These are phyloP conservation scores for Apotomis turbidana DNA, from an alignment of 2,888 invertebrate genomes.

Conservation along the genomic window DNA sequence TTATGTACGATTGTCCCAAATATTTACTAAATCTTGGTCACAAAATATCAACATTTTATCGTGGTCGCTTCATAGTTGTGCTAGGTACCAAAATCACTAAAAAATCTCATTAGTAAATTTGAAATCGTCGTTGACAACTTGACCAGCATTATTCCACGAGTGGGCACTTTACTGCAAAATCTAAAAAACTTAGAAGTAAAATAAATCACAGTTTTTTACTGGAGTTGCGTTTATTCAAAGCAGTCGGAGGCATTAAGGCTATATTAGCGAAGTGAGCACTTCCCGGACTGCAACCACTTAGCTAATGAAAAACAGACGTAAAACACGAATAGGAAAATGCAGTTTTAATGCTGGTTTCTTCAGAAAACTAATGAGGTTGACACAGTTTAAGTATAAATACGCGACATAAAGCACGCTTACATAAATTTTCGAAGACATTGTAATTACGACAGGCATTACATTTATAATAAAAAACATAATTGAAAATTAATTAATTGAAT, in stretches of 20 bases:
- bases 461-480: too few species aligned
- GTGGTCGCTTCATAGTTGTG: too few species aligned
- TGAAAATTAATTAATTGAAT: too few species aligned
- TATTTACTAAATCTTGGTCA: too few species aligned
- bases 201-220: conserved; percentile 2
- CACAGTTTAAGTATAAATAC: neutral
- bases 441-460: too few species aligned
- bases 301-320: conserved; percentile 29
- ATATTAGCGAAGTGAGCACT: conserved; percentile 24
- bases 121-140: too few species aligned
- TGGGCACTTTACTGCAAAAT: neutral
- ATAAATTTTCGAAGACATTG: too few species aligned
- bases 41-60: too few species aligned
- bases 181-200: neutral
- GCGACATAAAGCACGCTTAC: neutral
- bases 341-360: conserved; percentile 25
- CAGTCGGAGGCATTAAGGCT: conserved; percentile 18
- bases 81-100: too few species aligned
- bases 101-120: too few species aligned
- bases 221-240: conserved; percentile 18
- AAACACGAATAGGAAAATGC: conserved; percentile 31
- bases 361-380: conserved; percentile 25
- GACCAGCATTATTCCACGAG: too few species aligned
- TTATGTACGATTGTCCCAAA: too few species aligned
- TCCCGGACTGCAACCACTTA: conserved; percentile 28